These are phyloP conservation scores for Phoxinus phoxinus DNA, from an alignment of 2,113 vertebrate genomes.

Conservation along the genomic window DNA sequence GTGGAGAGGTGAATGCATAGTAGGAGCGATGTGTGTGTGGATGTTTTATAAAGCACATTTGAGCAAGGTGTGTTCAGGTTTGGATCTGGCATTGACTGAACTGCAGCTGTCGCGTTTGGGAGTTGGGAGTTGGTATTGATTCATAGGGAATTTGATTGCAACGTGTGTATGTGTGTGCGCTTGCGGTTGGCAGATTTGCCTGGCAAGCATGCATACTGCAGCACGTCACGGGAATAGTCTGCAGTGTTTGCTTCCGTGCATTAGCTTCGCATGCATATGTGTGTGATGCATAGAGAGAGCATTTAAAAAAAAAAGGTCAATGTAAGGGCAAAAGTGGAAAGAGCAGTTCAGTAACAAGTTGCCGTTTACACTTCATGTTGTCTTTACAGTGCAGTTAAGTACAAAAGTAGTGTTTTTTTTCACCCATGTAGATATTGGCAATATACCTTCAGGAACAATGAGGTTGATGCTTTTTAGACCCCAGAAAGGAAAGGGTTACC, in stretches of 20 bases:
- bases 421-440: too few species aligned
- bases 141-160: constrained; percentile 69
- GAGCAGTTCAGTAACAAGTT: constrained; percentile 4
- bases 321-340: constrained; percentile 35
- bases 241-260: constrained; percentile 55
- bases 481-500: constrained; percentile 68
- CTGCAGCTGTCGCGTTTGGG: constrained; percentile 65
- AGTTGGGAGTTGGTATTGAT: constrained; percentile 67
- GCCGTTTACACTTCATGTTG: neutral
- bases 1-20: neutral
- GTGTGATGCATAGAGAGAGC: constrained; percentile 54
- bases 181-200: constrained; percentile 60
- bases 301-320: constrained; percentile 1
- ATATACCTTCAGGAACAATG: neutral
- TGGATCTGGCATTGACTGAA: constrained; percentile 66
- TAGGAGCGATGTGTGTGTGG: neutral
- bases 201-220: constrained; percentile 65
- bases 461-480: constrained; percentile 2
- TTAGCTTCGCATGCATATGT: constrained; percentile 45
- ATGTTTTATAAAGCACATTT: neutral
- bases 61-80: constrained; percentile 29
- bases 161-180: constrained; percentile 62
- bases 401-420: neutral
- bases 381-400: neutral
- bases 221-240: constrained; percentile 56